Percentiles rank a stretch among this genome's conserved stretches.
These are phyloP conservation scores for Poicephalus meyeri DNA, from an alignment of 2,113 vertebrate species.

Conservation along the genomic window DNA sequence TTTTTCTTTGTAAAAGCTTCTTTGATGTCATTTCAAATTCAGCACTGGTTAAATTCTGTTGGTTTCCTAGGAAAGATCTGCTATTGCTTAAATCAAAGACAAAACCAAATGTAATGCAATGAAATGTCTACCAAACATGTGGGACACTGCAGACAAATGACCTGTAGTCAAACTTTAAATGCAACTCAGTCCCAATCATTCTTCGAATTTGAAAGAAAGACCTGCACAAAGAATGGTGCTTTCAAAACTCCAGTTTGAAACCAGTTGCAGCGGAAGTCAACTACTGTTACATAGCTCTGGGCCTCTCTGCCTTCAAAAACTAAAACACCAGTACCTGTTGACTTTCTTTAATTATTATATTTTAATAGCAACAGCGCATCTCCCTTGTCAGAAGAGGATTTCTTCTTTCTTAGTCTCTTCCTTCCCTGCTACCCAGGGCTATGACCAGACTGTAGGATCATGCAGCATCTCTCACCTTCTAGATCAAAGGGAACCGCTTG, in stretches of 20 bases:
- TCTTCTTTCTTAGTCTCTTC: neutral
- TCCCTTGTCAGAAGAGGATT: neutral
- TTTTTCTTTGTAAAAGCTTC: neutral
- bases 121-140: neutral
- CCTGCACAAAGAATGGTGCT: neutral
- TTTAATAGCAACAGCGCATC: neutral
- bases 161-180: neutral
- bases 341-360: neutral
- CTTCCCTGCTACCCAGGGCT: neutral
- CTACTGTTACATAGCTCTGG: neutral
- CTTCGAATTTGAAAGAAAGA: neutral
- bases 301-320: neutral
- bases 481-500: neutral
- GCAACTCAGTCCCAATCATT: neutral
- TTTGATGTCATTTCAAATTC: neutral
- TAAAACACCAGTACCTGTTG: fast-evolving
- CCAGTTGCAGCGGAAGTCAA: neutral
- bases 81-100: neutral
- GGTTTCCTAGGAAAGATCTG: neutral
- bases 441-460: neutral
- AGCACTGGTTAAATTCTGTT: neutral
- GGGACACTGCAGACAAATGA: neutral
- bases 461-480: neutral
- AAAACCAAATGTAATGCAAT: neutral
- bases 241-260: neutral